A percentile compares a stretch with the other conserved stretches of the same genome.
Conservation (phyloP, 2,113 vertebrate species). For the Thinocorus orbignyianus region DNA sequence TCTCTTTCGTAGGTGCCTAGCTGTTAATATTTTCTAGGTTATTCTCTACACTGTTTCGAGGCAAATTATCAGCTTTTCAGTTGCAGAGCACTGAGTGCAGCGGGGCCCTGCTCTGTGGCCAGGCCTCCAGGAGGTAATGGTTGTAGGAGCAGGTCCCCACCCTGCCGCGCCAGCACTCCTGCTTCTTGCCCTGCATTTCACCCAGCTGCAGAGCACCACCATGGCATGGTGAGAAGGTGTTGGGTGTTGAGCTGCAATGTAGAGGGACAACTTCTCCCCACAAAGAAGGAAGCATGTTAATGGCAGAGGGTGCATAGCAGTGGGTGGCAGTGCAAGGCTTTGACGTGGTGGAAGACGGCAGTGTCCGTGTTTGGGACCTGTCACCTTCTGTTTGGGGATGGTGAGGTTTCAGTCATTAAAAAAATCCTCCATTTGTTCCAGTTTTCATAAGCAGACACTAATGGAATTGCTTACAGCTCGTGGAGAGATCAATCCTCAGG, state of each 20-base stretch:
- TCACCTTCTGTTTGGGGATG: not conserved
- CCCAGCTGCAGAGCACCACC: not conserved
- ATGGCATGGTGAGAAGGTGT: not conserved
- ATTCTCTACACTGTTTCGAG: not conserved
- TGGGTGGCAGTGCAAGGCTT: fast-evolving
- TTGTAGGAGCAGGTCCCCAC: not conserved
- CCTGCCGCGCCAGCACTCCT: not conserved
- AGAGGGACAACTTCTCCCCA: not conserved
- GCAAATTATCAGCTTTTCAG: not conserved
- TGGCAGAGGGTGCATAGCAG: not conserved
- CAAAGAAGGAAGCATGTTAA: not conserved
- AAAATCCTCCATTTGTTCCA: not conserved
- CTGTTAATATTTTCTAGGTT: not conserved
- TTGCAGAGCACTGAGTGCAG: not conserved
- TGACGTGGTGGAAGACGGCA: not conserved
- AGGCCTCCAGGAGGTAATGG: not conserved
- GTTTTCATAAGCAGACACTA: conserved; percentile 20
- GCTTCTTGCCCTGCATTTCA: not conserved
- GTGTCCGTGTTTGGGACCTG: not conserved
- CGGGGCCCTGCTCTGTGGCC: not conserved
- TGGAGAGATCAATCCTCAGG: conserved; percentile 59
- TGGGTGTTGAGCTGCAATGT: not conserved
- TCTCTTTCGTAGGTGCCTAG: not conserved
- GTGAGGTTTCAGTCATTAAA: not conserved
- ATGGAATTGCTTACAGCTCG: conserved; percentile 63